Evolutionary conservation across 2,113 vertebrate genomes (phyloP).

Genomic region (Phalacrocorax brasilianus): DNA sequence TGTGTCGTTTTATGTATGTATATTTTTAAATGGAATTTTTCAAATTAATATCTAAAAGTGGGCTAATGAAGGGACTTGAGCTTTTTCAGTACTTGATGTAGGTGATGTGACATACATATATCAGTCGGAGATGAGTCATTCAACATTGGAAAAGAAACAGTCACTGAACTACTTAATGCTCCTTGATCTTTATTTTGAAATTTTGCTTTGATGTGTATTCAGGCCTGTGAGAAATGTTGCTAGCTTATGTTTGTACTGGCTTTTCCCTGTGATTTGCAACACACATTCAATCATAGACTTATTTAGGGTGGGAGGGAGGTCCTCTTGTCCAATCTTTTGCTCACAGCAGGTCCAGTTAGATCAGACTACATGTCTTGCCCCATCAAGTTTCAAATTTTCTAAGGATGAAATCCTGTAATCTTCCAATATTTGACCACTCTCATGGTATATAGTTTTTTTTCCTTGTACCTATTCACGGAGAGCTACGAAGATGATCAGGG

Average conservation of each 20-base stretch:
- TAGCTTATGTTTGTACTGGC: not conserved
- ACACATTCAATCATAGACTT: not conserved
- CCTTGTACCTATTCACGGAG: not conserved
- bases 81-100: not conserved
- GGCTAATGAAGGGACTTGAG: not conserved
- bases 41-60: not conserved
- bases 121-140: not conserved
- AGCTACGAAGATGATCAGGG: too few relatives aligned
- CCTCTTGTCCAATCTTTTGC: not conserved
- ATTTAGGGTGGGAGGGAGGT: not conserved
- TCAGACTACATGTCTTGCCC: not conserved
- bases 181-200: constrained; percentile 39
- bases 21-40: not conserved
- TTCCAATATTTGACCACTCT: not conserved
- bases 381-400: not conserved
- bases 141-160: not conserved
- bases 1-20: not conserved
- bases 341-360: not conserved
- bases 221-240: not conserved
- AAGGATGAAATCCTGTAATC: not conserved
- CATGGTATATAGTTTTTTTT: not conserved
- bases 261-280: not conserved
- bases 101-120: not conserved
- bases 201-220: constrained; percentile 26
- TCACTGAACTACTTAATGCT: not conserved